A percentile compares a stretch with the other conserved stretches of the same genome.
These are phyloP conservation scores for Microcebus griseorufus DNA, from an alignment of 2,113 vertebrate genomes.

Conservation along the genomic window DNA sequence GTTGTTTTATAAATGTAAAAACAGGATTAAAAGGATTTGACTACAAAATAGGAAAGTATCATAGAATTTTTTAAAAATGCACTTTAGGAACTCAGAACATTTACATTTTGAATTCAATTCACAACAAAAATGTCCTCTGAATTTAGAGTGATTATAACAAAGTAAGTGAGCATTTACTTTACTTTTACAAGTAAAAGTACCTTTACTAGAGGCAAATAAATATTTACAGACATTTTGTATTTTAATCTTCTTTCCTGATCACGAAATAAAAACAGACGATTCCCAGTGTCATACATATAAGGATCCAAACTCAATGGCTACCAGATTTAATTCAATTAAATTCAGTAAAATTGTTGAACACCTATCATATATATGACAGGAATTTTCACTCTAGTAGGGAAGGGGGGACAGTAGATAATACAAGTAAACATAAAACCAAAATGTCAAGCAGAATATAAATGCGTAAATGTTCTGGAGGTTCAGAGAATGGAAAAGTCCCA, in stretches of 20 bases:
- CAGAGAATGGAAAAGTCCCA: not conserved
- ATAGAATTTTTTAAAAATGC: not conserved
- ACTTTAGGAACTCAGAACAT: not conserved
- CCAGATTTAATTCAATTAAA: not conserved
- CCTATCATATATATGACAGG: not conserved
- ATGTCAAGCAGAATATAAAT: not conserved
- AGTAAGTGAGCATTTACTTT: not conserved
- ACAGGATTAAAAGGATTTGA: not conserved
- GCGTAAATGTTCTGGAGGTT: not conserved
- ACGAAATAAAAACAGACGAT: not conserved
- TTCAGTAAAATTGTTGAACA: not conserved
- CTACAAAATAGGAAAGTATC: slow-evolving; percentile 9
- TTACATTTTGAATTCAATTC: not conserved
- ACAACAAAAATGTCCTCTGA: not conserved
- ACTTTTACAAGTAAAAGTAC: slow-evolving; percentile 35
- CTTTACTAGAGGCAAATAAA: slow-evolving; percentile 6
- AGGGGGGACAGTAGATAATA: not conserved
- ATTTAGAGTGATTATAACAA: not conserved
- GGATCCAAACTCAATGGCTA: not conserved
- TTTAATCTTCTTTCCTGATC: not conserved
- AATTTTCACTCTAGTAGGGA: not conserved
- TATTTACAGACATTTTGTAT: not conserved
- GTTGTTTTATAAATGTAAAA: slow-evolving; percentile 33
- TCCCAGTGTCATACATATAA: not conserved
- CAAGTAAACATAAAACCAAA: not conserved